Conservation (phyloP, 2,797 vertebrate genomes). For the Xiphorhynchus erythropygius region DNA sequence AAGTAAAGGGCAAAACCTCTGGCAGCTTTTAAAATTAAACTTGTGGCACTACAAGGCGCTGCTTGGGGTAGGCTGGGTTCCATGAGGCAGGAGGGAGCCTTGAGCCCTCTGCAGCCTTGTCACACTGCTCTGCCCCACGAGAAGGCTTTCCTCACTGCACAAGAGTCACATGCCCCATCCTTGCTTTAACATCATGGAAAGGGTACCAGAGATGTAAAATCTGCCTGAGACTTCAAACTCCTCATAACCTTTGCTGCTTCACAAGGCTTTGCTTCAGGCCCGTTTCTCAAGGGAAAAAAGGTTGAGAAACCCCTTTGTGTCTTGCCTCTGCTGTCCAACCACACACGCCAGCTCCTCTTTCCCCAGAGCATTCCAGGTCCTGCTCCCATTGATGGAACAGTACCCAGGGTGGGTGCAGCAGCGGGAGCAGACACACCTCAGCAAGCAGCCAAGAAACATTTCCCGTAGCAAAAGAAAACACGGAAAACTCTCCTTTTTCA, state of each 20-base stretch:
- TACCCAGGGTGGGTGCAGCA: background rate
- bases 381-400: fast-evolving
- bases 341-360: fast-evolving
- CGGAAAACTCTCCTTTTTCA: background rate
- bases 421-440: background rate
- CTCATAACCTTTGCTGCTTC: background rate
- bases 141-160: background rate
- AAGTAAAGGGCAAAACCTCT: background rate
- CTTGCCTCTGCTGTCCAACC: background rate
- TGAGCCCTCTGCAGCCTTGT: background rate
- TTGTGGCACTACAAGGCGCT: background rate
- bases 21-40: background rate
- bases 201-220: fast-evolving
- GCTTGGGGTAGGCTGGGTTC: background rate
- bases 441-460: background rate
- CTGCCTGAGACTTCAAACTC: background rate
- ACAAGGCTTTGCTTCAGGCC: background rate
- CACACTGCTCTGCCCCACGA: background rate
- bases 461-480: background rate
- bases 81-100: background rate
- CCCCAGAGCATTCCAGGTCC: background rate
- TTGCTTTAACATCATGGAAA: background rate
- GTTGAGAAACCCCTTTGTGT: background rate
- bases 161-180: fast-evolving
- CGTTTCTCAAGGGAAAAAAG: background rate